A percentile compares a stretch with the other conserved stretches of the same genome.
Conservation (phyloP, 1,140 invertebrate genomes). For the Drosophila kurseongensis region DNA sequence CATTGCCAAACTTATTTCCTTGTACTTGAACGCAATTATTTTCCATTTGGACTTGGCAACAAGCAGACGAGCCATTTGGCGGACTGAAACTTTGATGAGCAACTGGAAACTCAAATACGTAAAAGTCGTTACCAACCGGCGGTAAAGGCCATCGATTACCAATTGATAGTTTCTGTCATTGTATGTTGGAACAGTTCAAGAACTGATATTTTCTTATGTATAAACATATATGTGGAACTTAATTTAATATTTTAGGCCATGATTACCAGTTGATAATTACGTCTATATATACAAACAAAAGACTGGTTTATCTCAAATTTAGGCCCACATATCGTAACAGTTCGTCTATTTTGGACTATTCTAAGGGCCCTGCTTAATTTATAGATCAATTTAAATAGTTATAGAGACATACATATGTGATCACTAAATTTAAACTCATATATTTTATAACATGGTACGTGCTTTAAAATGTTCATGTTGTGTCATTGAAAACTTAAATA, state of each 20-base stretch:
- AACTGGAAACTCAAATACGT: conserved; percentile 35
- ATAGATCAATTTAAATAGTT: no score
- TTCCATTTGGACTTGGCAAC: conserved; percentile 45
- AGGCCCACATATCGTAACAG: no score
- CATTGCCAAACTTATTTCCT: conserved; percentile 78
- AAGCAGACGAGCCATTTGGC: conserved; percentile 4
- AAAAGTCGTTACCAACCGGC: conserved; percentile 39
- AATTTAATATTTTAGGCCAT: no score
- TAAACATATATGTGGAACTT: no score
- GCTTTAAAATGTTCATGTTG: not conserved
- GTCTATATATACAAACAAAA: no score
- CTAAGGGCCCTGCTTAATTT: no score
- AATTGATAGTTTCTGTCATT: conserved; percentile 44
- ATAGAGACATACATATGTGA: no score
- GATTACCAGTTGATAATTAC: no score
- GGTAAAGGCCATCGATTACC: conserved; percentile 54
- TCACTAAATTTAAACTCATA: no score
- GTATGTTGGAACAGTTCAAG: conserved; percentile 11
- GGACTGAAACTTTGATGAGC: conserved; percentile 60
- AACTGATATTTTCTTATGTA: conserved; percentile 1
- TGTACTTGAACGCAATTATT: conserved; percentile 68
- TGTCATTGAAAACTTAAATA: not conserved
- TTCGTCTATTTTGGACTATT: no score
- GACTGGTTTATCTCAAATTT: no score
- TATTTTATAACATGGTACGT: no score